These are phyloP conservation scores for Elmis aenea DNA, from an alignment of 2,888 invertebrate species.

Conservation along the genomic window DNA sequence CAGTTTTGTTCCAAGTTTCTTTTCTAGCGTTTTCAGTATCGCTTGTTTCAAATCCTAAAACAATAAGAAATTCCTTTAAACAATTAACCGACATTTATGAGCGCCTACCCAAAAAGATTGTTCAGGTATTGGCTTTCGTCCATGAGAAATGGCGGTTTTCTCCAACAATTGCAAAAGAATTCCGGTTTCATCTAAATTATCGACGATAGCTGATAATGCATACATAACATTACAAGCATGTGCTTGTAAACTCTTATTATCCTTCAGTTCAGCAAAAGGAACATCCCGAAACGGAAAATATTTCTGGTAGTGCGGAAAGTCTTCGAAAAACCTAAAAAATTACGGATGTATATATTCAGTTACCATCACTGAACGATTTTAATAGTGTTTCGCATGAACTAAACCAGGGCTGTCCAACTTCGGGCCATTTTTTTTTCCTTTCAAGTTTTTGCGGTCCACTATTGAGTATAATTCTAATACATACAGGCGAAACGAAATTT, in stretches of 20 bases:
- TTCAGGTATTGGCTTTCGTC: slow-evolving; percentile 19
- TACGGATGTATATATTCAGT: too few species aligned
- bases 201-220: slow-evolving; percentile 48
- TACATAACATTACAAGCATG: slow-evolving; percentile 51
- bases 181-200: slow-evolving; percentile 49
- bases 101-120: slow-evolving; percentile 23
- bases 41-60: slow-evolving; percentile 45
- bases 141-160: slow-evolving; percentile 48
- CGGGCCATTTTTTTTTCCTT: too few species aligned
- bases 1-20: slow-evolving; percentile 44
- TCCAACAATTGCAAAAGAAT: slow-evolving; percentile 47
- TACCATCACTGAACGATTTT: too few species aligned
- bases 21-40: slow-evolving; percentile 41
- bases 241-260: slow-evolving; percentile 50
- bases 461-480: too few species aligned
- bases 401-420: too few species aligned
- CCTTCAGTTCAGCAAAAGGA: slow-evolving; percentile 43
- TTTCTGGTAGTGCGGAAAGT: slow-evolving; percentile 48
- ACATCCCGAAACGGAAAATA: slow-evolving; percentile 49
- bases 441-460: too few species aligned
- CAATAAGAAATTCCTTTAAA: too few species aligned
- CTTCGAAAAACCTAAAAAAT: slow-evolving; percentile 47
- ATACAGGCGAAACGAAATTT: too few species aligned
- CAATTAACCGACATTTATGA: too few species aligned
- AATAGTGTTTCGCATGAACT: too few species aligned